Conservation (phyloP, 2,888 invertebrate genomes). For the Erebia aethiops region DNA sequence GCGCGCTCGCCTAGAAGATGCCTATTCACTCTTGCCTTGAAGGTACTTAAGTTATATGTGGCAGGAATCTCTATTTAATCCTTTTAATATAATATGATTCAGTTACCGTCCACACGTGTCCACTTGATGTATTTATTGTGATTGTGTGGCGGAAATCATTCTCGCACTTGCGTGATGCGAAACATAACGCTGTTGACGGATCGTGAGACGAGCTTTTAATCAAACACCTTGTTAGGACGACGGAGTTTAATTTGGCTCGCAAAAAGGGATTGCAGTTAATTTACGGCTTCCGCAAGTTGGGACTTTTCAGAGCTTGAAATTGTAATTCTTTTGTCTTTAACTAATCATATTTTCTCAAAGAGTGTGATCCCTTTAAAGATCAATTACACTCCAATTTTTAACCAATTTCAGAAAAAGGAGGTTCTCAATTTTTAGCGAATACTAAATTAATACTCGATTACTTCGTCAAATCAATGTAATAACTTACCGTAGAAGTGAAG, state of each 20-base stretch:
- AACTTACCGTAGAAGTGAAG: no score
- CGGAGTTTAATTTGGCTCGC: neutral
- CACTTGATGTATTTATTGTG: constrained; percentile 34
- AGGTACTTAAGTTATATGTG: no score
- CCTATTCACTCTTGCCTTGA: no score
- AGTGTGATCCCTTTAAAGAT: no score
- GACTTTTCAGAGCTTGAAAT: neutral
- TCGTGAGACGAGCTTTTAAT: neutral
- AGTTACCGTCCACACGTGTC: constrained; percentile 28
- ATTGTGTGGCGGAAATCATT: neutral
- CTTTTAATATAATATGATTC: constrained; percentile 31
- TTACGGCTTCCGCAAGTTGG: neutral
- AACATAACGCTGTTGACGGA: neutral
- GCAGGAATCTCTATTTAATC: constrained; percentile 4
- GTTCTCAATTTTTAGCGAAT: no score
- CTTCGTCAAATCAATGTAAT: no score
- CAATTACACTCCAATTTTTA: no score
- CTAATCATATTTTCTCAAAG: no score
- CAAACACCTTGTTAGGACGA: neutral
- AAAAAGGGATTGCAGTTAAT: constrained; percentile 3
- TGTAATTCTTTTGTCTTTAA: no score
- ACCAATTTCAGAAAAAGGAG: no score
- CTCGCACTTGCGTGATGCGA: constrained; percentile 14
- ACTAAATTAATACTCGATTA: no score
- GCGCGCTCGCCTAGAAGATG: no score